These are phyloP conservation scores for Crotalus helleri DNA, from an alignment of 2,113 vertebrate species.

Conservation along the genomic window DNA sequence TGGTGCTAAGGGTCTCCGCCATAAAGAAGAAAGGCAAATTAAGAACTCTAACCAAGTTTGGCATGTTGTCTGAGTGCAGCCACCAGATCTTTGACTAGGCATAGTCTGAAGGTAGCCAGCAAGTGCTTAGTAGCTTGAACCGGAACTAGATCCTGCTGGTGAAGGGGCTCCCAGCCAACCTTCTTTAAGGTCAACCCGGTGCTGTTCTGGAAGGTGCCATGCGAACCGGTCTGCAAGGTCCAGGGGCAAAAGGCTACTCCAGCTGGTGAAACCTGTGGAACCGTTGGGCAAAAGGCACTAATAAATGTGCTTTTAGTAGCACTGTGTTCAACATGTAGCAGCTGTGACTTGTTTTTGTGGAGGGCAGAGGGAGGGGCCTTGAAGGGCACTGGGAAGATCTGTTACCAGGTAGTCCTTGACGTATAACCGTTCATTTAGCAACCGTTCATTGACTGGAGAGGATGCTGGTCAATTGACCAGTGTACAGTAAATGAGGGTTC, in stretches of 20 bases:
- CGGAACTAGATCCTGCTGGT: not conserved
- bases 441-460: not conserved
- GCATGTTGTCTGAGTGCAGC: not conserved
- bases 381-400: not conserved
- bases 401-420: not conserved
- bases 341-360: not conserved
- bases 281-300: not conserved
- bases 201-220: not conserved
- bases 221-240: not conserved
- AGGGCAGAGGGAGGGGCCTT: not conserved
- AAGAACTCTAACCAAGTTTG: not conserved
- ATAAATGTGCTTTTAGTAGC: not conserved
- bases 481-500: not conserved
- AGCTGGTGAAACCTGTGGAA: not conserved
- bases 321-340: not conserved
- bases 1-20: not conserved
- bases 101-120: not conserved
- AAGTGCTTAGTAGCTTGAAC: not conserved
- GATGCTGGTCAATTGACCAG: not conserved
- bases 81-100: not conserved
- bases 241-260: not conserved
- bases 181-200: not conserved
- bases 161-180: not conserved
- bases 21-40: not conserved
- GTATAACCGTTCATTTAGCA: no score